phyloP scores from a whole-genome alignment of 2,888 invertebrate genomes.

The Macrosoma leucophasiata region DNA sequence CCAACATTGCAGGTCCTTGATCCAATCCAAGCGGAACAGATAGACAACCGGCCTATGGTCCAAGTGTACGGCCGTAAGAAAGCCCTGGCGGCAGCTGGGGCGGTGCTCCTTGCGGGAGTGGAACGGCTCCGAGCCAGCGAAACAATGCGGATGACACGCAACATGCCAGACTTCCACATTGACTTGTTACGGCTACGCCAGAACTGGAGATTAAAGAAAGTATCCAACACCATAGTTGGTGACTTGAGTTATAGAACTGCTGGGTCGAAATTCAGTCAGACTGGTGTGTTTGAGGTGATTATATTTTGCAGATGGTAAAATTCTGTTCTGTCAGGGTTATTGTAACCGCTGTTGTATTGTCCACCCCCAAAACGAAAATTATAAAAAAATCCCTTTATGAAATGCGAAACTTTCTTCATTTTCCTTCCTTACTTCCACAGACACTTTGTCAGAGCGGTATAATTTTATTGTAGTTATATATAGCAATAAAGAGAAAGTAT shows the following conservation, averaged over 20 bases:
- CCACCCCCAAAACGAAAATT: too few relatives aligned
- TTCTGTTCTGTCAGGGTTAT: too few relatives aligned
- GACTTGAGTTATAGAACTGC: constrained; percentile 97
- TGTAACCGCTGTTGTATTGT: too few relatives aligned
- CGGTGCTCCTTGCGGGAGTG: constrained; percentile 88
- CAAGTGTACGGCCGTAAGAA: constrained; percentile 96
- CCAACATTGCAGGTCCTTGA: constrained; percentile 80
- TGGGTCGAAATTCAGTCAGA: constrained; percentile 94
- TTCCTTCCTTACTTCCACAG: too few relatives aligned
- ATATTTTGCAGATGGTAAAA: too few relatives aligned
- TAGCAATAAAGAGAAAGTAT: too few relatives aligned
- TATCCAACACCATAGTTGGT: constrained; percentile 95
- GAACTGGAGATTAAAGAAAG: constrained; percentile 97
- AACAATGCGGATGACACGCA: constrained; percentile 81
- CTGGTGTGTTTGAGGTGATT: constrained; percentile 97
- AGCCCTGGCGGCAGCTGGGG: constrained; percentile 90
- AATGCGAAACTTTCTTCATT: too few relatives aligned
- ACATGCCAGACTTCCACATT: constrained; percentile 93
- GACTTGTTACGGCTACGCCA: constrained; percentile 91
- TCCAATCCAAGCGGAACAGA: constrained; percentile 89
- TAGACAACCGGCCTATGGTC: constrained; percentile 90
- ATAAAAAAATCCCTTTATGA: too few relatives aligned
- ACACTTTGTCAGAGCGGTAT: too few relatives aligned
- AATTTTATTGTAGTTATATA: too few relatives aligned
- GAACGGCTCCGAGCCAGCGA: constrained; percentile 91